Conservation (phyloP, 1,140 invertebrate genomes). For the Drosophila prosaltans region DNA sequence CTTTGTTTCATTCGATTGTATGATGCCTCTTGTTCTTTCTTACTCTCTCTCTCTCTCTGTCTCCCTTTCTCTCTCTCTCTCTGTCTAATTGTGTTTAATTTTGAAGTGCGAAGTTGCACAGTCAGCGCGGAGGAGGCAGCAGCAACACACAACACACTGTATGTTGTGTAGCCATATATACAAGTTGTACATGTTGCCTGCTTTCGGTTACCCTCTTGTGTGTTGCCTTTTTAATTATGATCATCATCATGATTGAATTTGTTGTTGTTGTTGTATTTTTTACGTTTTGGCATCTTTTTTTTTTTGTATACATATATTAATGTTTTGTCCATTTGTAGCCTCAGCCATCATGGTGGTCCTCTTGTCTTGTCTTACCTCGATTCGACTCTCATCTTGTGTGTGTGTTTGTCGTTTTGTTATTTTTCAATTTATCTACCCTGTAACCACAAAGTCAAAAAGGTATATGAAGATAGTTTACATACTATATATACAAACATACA, state of each 20-base stretch:
- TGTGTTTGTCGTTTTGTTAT: conserved; percentile 71
- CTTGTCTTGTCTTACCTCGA: conserved; percentile 61
- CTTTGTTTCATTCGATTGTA: too few species aligned
- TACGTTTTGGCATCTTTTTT: conserved; percentile 72
- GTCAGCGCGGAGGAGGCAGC: conserved; percentile 55
- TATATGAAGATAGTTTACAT: background rate
- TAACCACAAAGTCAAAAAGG: conserved; percentile 20
- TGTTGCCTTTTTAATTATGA: conserved; percentile 79
- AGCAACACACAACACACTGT: conserved; percentile 46
- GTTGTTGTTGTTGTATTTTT: conserved; percentile 60
- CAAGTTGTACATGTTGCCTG: conserved; percentile 29
- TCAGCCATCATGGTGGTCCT: conserved; percentile 75
- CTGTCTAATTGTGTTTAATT: conserved; percentile 74
- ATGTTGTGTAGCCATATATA: too few species aligned
- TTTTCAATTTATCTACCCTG: conserved; percentile 59
- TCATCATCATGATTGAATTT: conserved; percentile 79
- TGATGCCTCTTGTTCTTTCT: too few species aligned
- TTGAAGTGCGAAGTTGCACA: conserved; percentile 80
- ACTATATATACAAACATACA: too few species aligned
- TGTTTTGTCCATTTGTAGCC: conserved; percentile 77
- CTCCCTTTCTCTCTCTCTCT: conserved; percentile 19
- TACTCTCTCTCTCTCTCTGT: conserved; percentile 20
- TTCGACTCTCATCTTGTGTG: conserved; percentile 26
- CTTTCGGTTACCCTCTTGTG: conserved; percentile 8
- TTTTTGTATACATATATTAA: conserved; percentile 53